Evolutionary conservation across 1,140 invertebrate species (phyloP), one percentile per base, ranked within the genome.

Genomic region (Dendrolimus kikuchii): DNA sequence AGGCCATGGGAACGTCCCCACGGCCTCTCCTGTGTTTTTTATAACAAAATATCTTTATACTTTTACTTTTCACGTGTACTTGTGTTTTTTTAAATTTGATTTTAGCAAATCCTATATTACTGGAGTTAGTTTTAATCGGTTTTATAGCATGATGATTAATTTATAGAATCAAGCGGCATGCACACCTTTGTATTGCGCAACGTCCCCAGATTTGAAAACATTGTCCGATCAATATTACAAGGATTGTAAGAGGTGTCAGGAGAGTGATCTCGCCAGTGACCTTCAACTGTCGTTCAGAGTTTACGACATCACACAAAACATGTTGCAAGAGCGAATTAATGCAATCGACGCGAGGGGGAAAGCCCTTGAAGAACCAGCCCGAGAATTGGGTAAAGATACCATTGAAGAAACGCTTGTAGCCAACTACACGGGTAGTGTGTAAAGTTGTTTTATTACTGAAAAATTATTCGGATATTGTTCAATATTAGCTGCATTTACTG

Each of bases 171-270:
- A 99, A 91, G 97, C 94, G 37, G 95, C 96, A 0, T 93, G 95
- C 49, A 97, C 96, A 1, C 90, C 91, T 23, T 87, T 98, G 7
- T 98, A 94, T 82, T 96, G 95, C 85, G 95, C 96, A 4, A 93
- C 93, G 7, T 93, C 94, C 9, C 86, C 89, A 10, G 95, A 97
- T 66, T 79, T 98, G 50, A 90, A 91, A n/a, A 93, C 92, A 1
- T 74, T 92, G 5, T 94, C 95, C 36, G 95, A 94, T n/a, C 80
- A 94, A 53, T 99, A 99, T 80, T 96, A 96, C 68, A 98, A 98
- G 76, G 96, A 98, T 78, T 98, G 96, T 76, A 94, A 88, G 66
- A 90, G 91, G 5, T 94, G 93, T 71, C 89, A 91, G 43, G 91
- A 94, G 51, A 93, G 93, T 48, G 88, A 88, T 40, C 49, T 88